A percentile compares a stretch with the other conserved stretches of the same genome.
phyloP scores from a whole-genome alignment of 2,888 invertebrate genomes.

The Drosophila monieri region DNA sequence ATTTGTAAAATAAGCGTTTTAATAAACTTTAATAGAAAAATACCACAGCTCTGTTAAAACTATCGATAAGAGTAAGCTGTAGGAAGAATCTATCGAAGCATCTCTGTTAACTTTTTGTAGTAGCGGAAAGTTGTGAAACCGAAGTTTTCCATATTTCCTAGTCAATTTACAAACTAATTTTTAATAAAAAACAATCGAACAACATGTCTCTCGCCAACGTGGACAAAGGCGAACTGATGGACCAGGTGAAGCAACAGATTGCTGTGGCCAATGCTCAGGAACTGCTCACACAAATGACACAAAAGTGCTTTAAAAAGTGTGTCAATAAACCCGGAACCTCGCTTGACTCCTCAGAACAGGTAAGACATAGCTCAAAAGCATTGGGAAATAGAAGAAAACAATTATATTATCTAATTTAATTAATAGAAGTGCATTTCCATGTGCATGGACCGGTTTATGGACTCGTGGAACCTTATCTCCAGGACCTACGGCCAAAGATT shows the following conservation, averaged over 20 bases:
- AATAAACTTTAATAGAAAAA: not conserved
- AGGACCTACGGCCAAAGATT: conserved; percentile 93
- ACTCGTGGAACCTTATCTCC: conserved; percentile 96
- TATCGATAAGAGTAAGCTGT: not conserved
- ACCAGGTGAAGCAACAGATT: conserved; percentile 97
- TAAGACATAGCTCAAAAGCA: conserved; percentile 69
- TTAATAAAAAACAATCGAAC: conserved; percentile 10
- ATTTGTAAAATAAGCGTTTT: not conserved
- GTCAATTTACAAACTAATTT: conserved; percentile 1
- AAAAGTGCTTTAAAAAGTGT: conserved; percentile 98
- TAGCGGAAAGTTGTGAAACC: conserved; percentile 14
- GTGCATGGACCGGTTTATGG: conserved; percentile 99
- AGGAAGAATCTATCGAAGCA: conserved; percentile 1
- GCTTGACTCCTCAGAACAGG: conserved; percentile 95
- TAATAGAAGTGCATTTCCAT: conserved; percentile 95
- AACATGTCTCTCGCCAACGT: conserved; percentile 85
- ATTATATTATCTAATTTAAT: not conserved
- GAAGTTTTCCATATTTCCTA: conserved; percentile 12
- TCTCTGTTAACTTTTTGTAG: conserved; percentile 22
- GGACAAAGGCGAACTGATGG: conserved; percentile 95
- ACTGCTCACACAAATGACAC: conserved; percentile 96
- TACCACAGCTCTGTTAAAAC: not conserved
- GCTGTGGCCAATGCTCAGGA: conserved; percentile 97
- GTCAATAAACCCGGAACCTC: conserved; percentile 95
- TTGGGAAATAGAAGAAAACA: fast-evolving